Conservation (phyloP, 2,797 vertebrate genomes). For the Garrulus glandarius region DNA sequence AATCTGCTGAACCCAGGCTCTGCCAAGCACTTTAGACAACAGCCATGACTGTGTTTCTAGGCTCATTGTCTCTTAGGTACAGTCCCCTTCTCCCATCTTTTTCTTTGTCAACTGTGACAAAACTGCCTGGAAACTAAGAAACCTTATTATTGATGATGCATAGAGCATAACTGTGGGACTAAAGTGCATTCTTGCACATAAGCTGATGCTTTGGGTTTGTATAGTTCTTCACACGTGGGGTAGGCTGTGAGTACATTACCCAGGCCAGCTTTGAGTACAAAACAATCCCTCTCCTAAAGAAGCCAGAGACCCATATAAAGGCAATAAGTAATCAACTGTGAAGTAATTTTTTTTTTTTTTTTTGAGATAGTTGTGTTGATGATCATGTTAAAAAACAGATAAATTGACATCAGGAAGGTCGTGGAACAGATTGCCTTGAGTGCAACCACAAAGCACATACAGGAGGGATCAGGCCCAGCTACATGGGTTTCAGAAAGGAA, state of each 20-base stretch:
- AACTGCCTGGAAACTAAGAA: neutral
- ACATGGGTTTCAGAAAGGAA: neutral
- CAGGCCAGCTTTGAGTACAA: neutral
- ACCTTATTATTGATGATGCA: neutral
- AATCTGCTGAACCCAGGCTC: neutral
- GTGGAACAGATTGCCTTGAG: rapidly evolving
- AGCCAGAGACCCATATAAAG: neutral
- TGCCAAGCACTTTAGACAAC: neutral
- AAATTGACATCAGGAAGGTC: neutral
- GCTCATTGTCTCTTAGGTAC: neutral
- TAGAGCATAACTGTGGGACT: neutral
- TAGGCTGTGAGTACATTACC: neutral
- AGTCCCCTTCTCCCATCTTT: neutral
- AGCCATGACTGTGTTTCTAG: neutral
- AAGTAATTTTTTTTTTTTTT: neutral
- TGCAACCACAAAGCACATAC: neutral
- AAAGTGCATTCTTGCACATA: neutral
- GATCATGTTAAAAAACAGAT: neutral
- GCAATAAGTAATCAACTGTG: neutral
- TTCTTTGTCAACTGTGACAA: neutral
- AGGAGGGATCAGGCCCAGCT: neutral
- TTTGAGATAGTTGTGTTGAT: neutral
- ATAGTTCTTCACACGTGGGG: neutral
- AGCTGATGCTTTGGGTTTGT: neutral
- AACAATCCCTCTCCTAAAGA: neutral